Evolutionary conservation across 1,140 invertebrate species (phyloP).

Genomic region (Apis cerana): DNA sequence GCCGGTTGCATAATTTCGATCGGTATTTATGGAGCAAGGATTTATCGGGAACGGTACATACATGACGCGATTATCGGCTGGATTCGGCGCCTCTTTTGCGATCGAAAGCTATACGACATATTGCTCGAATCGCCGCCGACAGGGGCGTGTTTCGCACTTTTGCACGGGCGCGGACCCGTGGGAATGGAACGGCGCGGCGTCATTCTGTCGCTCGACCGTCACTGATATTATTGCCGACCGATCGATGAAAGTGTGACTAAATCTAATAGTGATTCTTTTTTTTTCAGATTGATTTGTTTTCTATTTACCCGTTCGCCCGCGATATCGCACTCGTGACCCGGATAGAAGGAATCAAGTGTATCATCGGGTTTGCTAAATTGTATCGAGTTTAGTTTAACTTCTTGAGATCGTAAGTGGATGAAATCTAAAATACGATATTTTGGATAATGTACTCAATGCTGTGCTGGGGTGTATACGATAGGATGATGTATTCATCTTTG

Average conservation of each 20-base stretch:
- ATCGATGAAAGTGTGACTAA: neutral
- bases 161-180: neutral
- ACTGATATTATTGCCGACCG: neutral
- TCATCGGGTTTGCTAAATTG: no score
- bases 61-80: slow-evolving; percentile 17
- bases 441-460: no score
- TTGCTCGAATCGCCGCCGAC: neutral
- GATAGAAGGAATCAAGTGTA: no score
- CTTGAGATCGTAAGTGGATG: no score
- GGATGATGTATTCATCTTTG: no score
- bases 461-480: no score
- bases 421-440: no score
- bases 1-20: slow-evolving; percentile 15
- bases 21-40: slow-evolving; percentile 11
- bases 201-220: neutral
- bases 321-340: neutral
- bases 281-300: no score
- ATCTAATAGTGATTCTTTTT: neutral
- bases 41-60: slow-evolving; percentile 4
- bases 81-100: neutral
- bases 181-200: neutral
- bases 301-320: neutral
- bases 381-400: neutral
- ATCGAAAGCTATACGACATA: neutral
- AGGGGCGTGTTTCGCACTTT: slow-evolving; percentile 7